Evolutionary conservation across 1,140 invertebrate species (phyloP).

Genomic region (Pinna nobilis): DNA sequence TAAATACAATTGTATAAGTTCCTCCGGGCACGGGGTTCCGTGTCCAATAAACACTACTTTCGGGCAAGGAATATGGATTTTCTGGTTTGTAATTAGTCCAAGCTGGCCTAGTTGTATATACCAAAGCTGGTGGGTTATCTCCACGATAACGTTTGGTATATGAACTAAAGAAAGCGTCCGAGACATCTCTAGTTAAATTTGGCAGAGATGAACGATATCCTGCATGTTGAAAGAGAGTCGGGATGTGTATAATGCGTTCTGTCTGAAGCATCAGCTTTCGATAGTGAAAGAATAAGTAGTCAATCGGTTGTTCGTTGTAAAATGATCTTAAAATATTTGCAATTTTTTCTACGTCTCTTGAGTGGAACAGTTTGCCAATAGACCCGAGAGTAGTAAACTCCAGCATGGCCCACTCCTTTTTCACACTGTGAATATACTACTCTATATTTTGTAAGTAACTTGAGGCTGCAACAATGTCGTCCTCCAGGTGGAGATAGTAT

Average conservation of each 20-base stretch:
- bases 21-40: background rate
- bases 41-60: conserved; percentile 8
- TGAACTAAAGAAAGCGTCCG: background rate
- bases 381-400: conserved; percentile 89
- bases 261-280: conserved; percentile 13
- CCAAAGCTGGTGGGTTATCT: conserved; percentile 3
- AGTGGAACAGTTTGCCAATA: conserved; percentile 88
- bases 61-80: conserved; percentile 1
- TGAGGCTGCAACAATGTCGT: conserved; percentile 90
- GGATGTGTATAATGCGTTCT: background rate
- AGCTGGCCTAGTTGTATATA: background rate
- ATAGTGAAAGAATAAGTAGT: conserved; percentile 76
- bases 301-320: conserved; percentile 94
- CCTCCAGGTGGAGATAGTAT: conserved; percentile 82
- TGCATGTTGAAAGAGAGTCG: conserved; percentile 3
- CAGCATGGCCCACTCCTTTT: conserved; percentile 86
- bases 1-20: conserved; percentile 10
- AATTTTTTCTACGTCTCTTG: conserved; percentile 87
- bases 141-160: conserved; percentile 3
- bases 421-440: conserved; percentile 81
- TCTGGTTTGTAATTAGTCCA: background rate
- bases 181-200: background rate
- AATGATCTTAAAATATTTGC: conserved; percentile 95
- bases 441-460: conserved; percentile 88
- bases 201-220: conserved; percentile 9